A percentile compares a stretch with the other conserved stretches of the same genome.
These are phyloP conservation scores for Drosophila hamatofila DNA, from an alignment of 2,888 invertebrate genomes.

Conservation along the genomic window DNA sequence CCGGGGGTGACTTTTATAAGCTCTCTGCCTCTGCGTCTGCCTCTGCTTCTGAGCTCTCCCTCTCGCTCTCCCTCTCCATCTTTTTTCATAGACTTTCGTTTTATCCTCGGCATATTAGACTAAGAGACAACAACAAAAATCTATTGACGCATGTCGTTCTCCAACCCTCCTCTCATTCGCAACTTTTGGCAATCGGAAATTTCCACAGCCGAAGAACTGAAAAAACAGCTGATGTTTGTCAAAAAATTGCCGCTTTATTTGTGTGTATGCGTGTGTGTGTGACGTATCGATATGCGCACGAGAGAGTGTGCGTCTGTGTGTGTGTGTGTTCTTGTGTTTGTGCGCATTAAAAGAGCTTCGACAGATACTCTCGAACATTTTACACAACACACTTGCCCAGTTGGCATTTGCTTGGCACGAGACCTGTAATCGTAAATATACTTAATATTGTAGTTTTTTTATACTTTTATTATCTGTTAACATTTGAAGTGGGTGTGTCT, in stretches of 20 bases:
- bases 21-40: slow-evolving; percentile 23
- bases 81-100: slow-evolving; percentile 21
- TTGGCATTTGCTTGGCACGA: slow-evolving; percentile 52
- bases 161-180: slow-evolving; percentile 4
- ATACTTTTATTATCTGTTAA: slow-evolving; percentile 32
- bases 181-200: slow-evolving; percentile 63
- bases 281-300: not conserved
- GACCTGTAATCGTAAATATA: slow-evolving; percentile 37
- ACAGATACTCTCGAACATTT: slow-evolving; percentile 33
- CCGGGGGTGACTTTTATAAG: slow-evolving; percentile 34
- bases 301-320: slow-evolving; percentile 4
- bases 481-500: slow-evolving; percentile 63
- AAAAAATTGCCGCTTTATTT: slow-evolving; percentile 54
- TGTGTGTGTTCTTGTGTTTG: slow-evolving; percentile 6
- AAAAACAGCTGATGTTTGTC: slow-evolving; percentile 72
- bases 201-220: slow-evolving; percentile 55
- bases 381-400: slow-evolving; percentile 45
- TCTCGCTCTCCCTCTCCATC: slow-evolving; percentile 24
- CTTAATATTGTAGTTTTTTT: slow-evolving; percentile 1
- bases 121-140: slow-evolving; percentile 8
- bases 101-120: slow-evolving; percentile 18
- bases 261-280: not conserved
- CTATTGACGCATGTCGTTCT: not conserved
- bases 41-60: not conserved
- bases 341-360: slow-evolving; percentile 17